These are phyloP conservation scores for Leiothrix lutea DNA, from an alignment of 2,113 vertebrate species.

Conservation along the genomic window DNA sequence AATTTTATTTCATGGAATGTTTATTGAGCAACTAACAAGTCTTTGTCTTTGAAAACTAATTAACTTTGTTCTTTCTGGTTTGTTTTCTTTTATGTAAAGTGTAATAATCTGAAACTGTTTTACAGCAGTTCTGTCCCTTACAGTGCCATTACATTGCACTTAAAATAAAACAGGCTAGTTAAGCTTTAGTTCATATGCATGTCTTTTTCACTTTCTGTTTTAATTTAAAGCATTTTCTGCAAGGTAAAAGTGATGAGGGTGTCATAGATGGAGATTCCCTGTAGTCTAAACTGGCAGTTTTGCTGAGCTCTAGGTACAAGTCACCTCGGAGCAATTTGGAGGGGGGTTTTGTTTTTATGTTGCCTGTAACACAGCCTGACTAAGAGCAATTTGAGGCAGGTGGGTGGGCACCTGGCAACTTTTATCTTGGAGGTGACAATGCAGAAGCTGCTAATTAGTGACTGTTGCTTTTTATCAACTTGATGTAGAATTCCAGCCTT, in stretches of 20 bases:
- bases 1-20: slow-evolving; percentile 40
- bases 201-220: slow-evolving; percentile 11
- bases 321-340: slow-evolving; percentile 56
- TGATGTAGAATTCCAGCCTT: slow-evolving; percentile 55
- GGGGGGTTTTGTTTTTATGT: background rate
- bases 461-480: slow-evolving; percentile 60
- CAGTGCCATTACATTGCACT: slow-evolving; percentile 38
- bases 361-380: slow-evolving; percentile 28
- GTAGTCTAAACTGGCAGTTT: slow-evolving; percentile 68
- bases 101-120: slow-evolving; percentile 64
- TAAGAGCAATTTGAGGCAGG: slow-evolving; percentile 63
- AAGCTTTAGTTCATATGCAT: slow-evolving; percentile 26
- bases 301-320: slow-evolving; percentile 65
- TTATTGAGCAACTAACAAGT: slow-evolving; percentile 23
- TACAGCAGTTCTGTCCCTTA: slow-evolving; percentile 53
- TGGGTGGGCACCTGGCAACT: slow-evolving; percentile 55
- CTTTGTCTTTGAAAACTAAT: slow-evolving; percentile 66
- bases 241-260: slow-evolving; percentile 53
- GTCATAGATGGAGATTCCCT: slow-evolving; percentile 69
- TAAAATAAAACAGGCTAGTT: slow-evolving; percentile 66
- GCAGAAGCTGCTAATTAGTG: slow-evolving; percentile 76
- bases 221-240: slow-evolving; percentile 68
- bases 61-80: slow-evolving; percentile 59
- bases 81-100: slow-evolving; percentile 43
- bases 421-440: slow-evolving; percentile 72